Conservation (phyloP, 1,140 invertebrate genomes). For the Mercenaria mercenaria region DNA sequence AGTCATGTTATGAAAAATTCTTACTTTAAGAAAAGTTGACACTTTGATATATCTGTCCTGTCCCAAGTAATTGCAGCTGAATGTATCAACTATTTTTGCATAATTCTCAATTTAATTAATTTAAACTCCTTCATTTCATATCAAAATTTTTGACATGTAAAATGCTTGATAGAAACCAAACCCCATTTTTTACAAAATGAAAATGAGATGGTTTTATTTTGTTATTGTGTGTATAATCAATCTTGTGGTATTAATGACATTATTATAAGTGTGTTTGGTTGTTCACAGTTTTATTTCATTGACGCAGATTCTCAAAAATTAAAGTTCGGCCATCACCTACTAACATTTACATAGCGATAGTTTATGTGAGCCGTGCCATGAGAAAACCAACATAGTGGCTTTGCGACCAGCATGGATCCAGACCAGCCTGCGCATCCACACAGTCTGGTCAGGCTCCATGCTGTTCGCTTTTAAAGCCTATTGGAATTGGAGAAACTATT, state of each 20-base stretch:
- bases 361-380: no score
- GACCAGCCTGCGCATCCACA: no score
- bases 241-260: background rate
- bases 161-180: background rate
- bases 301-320: background rate
- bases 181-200: background rate
- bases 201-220: background rate
- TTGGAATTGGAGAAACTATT: no score
- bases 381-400: no score
- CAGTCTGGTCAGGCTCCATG: no score
- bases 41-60: slow-evolving; percentile 34
- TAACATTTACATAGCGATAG: no score
- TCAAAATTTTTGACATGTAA: slow-evolving; percentile 10
- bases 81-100: background rate
- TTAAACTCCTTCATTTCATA: background rate
- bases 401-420: no score
- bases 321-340: no score
- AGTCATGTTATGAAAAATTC: slow-evolving; percentile 1
- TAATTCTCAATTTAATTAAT: slow-evolving; percentile 28
- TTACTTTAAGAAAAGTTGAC: background rate
- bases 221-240: background rate
- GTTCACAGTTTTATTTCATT: background rate
- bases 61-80: background rate
- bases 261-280: background rate
- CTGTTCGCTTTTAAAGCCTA: no score